Evolutionary conservation across 2,888 invertebrate genomes (phyloP).

Genomic region (Apomyelois bistriatella): DNA sequence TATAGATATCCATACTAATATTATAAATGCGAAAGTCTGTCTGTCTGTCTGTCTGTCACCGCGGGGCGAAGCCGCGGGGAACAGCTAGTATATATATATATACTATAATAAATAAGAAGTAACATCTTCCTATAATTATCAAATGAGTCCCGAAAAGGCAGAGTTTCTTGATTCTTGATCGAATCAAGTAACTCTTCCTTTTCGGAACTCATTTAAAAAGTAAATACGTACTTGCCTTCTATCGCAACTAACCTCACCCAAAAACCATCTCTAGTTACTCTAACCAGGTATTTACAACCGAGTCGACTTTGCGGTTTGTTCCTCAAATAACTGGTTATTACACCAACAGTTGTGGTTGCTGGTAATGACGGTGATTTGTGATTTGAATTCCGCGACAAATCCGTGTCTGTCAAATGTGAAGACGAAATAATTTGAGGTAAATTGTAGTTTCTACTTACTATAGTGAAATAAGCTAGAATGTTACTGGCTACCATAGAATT

Average conservation of each 20-base stretch:
- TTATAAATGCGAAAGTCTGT: too few relatives aligned
- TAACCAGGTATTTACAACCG: slow-evolving; percentile 4
- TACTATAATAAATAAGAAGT: too few relatives aligned
- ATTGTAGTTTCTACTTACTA: not conserved
- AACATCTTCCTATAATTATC: too few relatives aligned
- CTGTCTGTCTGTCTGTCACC: too few relatives aligned
- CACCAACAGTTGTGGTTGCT: not conserved
- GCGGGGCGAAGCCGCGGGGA: too few relatives aligned
- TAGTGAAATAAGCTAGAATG: too few relatives aligned
- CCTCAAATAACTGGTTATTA: slow-evolving; percentile 5
- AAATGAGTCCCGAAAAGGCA: too few relatives aligned
- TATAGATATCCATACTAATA: too few relatives aligned
- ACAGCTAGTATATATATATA: too few relatives aligned
- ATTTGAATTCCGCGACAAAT: slow-evolving; percentile 29
- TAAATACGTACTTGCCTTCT: not conserved
- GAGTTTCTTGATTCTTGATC: too few relatives aligned
- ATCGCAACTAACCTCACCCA: not conserved
- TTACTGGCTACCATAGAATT: too few relatives aligned
- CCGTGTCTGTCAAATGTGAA: slow-evolving; percentile 6
- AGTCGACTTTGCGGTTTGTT: slow-evolving; percentile 1
- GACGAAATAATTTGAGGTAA: slow-evolving; percentile 3
- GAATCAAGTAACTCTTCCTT: not conserved
- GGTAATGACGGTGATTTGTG: slow-evolving; percentile 1
- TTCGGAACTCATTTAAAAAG: too few relatives aligned
- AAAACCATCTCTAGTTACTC: not conserved